phyloP scores from a whole-genome alignment of 2,113 vertebrate species.

The Platichthys flesus region DNA sequence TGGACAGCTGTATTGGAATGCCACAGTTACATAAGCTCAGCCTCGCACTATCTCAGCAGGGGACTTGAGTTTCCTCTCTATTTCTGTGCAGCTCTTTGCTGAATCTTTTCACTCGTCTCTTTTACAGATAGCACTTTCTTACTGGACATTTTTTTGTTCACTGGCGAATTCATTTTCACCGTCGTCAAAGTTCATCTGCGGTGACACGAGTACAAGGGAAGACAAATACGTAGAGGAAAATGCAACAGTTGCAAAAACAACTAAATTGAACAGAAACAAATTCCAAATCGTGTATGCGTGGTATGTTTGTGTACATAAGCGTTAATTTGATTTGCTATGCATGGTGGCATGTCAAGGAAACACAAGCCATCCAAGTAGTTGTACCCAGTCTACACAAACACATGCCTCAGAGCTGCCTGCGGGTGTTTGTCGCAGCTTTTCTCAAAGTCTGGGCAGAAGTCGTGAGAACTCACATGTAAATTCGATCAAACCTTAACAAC shows the following conservation, averaged over 20 bases:
- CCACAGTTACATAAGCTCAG: constrained; percentile 44
- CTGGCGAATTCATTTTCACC: constrained; percentile 17
- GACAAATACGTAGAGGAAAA: not conserved
- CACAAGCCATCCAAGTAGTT: not conserved
- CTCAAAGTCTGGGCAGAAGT: not conserved
- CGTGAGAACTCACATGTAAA: not conserved
- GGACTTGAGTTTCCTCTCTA: constrained; percentile 33
- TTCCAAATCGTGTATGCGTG: not conserved
- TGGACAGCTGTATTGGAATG: constrained; percentile 54
- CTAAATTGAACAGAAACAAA: no score
- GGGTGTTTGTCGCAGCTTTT: not conserved
- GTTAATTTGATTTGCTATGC: no score
- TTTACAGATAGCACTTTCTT: constrained; percentile 27
- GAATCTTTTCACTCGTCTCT: constrained; percentile 8
- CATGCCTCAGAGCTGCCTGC: not conserved
- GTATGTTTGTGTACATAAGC: not conserved
- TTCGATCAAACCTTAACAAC: not conserved
- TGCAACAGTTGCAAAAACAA: not conserved
- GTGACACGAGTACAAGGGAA: not conserved
- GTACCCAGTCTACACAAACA: no score
- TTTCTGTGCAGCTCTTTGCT: constrained; percentile 19
- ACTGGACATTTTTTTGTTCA: constrained; percentile 13
- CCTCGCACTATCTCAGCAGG: constrained; percentile 30
- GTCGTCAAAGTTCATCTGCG: constrained; percentile 16
- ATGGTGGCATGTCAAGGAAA: not conserved